These are phyloP conservation scores for Aelia acuminata DNA, from an alignment of 2,888 invertebrate species.

Conservation along the genomic window DNA sequence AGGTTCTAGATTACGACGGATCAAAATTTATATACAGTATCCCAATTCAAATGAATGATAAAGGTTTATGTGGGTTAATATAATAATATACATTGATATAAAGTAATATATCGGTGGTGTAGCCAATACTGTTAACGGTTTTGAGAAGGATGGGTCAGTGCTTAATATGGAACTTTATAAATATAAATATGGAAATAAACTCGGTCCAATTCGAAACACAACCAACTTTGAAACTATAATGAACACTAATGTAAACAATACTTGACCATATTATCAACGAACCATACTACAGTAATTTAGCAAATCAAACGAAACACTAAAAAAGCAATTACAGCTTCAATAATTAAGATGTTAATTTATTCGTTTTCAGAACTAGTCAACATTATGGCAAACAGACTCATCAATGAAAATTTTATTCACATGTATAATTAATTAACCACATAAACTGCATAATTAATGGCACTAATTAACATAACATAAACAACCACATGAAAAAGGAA, in stretches of 20 bases:
- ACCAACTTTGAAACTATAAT: not conserved
- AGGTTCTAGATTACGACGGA: too few species aligned
- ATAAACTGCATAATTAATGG: constrained; percentile 2
- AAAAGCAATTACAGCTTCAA: not conserved
- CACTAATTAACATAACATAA: not conserved
- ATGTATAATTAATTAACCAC: not conserved
- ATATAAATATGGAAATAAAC: too few species aligned
- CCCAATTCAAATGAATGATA: too few species aligned
- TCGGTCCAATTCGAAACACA: too few species aligned
- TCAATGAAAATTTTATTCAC: constrained; percentile 31
- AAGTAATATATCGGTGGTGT: too few species aligned
- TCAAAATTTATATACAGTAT: too few species aligned
- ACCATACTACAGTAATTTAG: not conserved
- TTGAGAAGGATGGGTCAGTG: too few species aligned
- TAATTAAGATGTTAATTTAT: constrained; percentile 22
- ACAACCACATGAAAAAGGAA: not conserved
- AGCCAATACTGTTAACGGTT: too few species aligned
- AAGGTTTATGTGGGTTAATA: too few species aligned
- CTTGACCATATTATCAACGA: not conserved
- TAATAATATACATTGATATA: too few species aligned
- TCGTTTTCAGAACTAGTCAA: not conserved
- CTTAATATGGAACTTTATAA: too few species aligned
- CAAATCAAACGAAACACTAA: constrained; percentile 15
- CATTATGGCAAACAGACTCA: constrained; percentile 8
- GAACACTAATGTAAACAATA: not conserved